phyloP scores from a whole-genome alignment of 2,113 vertebrate genomes.

The Syngnathoides biaculeatus region DNA sequence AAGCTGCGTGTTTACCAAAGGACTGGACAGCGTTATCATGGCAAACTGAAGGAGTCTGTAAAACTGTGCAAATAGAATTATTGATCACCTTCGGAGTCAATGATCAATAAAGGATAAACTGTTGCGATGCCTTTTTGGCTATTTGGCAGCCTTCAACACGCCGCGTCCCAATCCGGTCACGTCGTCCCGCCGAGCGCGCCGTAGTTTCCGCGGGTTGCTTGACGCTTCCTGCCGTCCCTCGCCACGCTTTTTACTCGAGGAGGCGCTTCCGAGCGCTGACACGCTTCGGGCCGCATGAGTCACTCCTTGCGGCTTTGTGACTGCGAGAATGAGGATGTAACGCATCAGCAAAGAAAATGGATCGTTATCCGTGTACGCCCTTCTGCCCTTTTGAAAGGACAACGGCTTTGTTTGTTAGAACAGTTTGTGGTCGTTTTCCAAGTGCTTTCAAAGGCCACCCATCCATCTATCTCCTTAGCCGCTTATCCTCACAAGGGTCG shows the following conservation, averaged over 20 bases:
- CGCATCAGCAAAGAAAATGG: neutral
- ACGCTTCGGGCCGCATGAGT: neutral
- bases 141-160: conserved; percentile 31
- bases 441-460: neutral
- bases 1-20: conserved; percentile 12
- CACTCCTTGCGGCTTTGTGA: neutral
- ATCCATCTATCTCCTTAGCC: too few species aligned
- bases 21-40: neutral
- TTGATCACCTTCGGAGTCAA: neutral
- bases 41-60: neutral
- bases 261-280: neutral
- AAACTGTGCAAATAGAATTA: neutral
- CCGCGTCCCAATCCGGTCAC: conserved; percentile 49
- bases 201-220: conserved; percentile 28
- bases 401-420: neutral
- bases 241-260: neutral
- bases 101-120: neutral
- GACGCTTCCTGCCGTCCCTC: conserved; percentile 6
- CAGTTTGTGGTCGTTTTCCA: neutral
- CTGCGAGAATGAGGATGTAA: neutral
- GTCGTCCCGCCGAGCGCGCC: conserved; percentile 26
- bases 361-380: neutral
- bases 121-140: conserved; percentile 7
- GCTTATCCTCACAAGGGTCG: too few species aligned
- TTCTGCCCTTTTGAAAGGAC: neutral